A percentile compares a stretch with the other conserved stretches of the same genome.
These are phyloP conservation scores for Penelope pileata DNA, from an alignment of 2,113 vertebrate genomes.

Conservation along the genomic window DNA sequence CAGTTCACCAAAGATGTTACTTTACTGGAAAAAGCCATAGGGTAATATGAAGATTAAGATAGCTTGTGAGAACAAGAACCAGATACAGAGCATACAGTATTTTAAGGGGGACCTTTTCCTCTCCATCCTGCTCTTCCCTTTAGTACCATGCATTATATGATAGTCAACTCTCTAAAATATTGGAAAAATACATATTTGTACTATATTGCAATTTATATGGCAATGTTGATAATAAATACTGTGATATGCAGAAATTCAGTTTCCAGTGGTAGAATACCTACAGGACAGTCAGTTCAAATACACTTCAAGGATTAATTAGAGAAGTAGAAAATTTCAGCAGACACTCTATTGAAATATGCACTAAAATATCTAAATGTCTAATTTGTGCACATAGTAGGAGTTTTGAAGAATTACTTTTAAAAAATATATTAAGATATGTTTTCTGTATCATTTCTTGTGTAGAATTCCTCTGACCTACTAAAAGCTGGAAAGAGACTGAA, in stretches of 20 bases:
- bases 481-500: not conserved
- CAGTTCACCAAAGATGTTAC: not conserved
- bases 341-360: not conserved
- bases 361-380: no score
- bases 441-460: not conserved
- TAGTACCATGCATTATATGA: not conserved
- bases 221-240: not conserved
- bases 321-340: not conserved
- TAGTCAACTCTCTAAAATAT: not conserved
- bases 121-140: not conserved
- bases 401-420: rapidly evolving
- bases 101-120: not conserved
- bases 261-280: not conserved
- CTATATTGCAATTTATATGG: not conserved
- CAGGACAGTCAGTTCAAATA: not conserved
- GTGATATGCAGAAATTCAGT: not conserved
- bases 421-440: not conserved
- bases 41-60: not conserved
- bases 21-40: not conserved
- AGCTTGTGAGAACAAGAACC: not conserved
- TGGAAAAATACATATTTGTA: not conserved
- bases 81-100: not conserved
- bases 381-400: not conserved
- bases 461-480: not conserved
- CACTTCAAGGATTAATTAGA: not conserved